Percentiles rank a stretch among this genome's conserved stretches.
phyloP scores from a whole-genome alignment of 2,113 vertebrate genomes.

The Antigone vipio region DNA sequence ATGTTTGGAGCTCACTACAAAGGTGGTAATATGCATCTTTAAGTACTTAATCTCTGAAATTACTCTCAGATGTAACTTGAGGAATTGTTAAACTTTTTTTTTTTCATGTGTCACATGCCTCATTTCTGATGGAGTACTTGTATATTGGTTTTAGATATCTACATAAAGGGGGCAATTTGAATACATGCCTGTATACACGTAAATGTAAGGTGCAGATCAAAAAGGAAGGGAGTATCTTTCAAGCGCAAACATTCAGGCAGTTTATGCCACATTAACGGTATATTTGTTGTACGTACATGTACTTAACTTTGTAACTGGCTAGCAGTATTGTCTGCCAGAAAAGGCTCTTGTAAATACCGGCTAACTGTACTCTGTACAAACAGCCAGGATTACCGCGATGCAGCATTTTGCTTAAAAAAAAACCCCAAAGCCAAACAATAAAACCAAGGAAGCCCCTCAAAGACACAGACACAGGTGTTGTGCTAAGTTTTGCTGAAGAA shows the following conservation, averaged over 20 bases:
- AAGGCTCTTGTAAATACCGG: not conserved
- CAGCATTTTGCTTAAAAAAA: not conserved
- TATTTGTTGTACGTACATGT: conserved; percentile 1
- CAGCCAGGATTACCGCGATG: not conserved
- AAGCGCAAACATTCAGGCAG: not conserved
- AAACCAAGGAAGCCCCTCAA: not conserved
- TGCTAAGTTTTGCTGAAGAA: not conserved
- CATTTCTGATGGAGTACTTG: conserved; percentile 8
- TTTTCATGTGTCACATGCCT: not conserved
- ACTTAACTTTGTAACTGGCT: not conserved
- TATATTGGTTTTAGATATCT: not conserved
- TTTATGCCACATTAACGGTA: not conserved
- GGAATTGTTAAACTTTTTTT: not conserved
- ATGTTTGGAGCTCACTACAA: not conserved
- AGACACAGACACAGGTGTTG: not conserved
- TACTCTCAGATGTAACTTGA: not conserved
- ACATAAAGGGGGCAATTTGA: not conserved
- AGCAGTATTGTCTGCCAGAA: not conserved
- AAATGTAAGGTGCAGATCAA: not conserved
- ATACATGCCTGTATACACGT: not conserved
- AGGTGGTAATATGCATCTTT: not conserved
- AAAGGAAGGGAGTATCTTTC: not conserved
- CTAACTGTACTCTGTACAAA: not conserved
- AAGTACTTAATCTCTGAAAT: not conserved
- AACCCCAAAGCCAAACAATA: not conserved